Base-by-base conservation (phyloP, 2,888 invertebrate genomes). In the Germaria angustata region DNA sequence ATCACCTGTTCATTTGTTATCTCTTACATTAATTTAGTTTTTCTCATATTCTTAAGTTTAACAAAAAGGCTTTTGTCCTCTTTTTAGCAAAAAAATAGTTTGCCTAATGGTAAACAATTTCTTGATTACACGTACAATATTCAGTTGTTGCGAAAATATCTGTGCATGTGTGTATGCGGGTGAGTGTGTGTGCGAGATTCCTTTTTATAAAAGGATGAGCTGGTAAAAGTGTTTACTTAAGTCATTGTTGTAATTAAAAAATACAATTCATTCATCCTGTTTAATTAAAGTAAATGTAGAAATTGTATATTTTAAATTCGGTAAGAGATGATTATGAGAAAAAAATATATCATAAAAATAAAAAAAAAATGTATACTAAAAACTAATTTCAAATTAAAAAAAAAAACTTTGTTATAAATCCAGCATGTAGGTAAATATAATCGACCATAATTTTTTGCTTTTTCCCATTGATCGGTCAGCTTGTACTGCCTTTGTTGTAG, bases 1-100 rank as follows among this genome's bases (percentile, higher is more conserved):
- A 55, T 44, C 36, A 66, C 72, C 44, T 73, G 53, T 15, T 55
- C 63, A 32, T 73, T 51, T 55, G 1, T 57, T 34, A 22, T 28
- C 15, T 53, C 9, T 51, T 41, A 51, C 32, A 20, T 22, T 9
- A 15, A 15, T n/a, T 41, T 15, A 1, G 24, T 49, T 28, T 4
- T 15, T 15, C 22, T 46, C 15, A 1, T 57, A 13, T 17, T 49
- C 46, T 7, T 39, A 13, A 24, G 28, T 28, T 39, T 11, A 39
- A 17, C 2, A 24, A 63, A 36, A 49, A 57, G 7, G 3, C 22
- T 24, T 36, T 11, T 28, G 28, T 15, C 49, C 24, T 39, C 13
- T 46, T 7, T 34, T 15, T 7, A 34, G 6, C 15, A 36, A n/a
- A 51, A 36, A n/a, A 51, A 24, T 7, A 24, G 22, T 24, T 24